These are phyloP conservation scores for Anoplopoma fimbria DNA, from an alignment of 2,113 vertebrate genomes.

Conservation along the genomic window DNA sequence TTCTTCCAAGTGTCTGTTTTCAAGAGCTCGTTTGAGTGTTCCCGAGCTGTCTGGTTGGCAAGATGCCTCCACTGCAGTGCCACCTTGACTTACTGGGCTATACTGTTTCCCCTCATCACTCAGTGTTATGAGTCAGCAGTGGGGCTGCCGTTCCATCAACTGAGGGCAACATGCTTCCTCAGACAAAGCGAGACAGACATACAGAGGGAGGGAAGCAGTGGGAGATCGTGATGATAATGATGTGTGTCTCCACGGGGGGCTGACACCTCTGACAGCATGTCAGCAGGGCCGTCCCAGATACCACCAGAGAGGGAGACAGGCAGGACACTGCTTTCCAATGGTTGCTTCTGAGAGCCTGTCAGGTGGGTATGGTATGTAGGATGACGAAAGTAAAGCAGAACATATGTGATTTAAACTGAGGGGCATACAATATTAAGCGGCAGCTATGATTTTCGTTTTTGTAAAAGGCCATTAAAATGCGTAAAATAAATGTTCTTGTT, in stretches of 20 bases:
- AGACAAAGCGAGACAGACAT: slow-evolving; percentile 61
- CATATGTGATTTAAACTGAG: background rate
- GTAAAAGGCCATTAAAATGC: background rate
- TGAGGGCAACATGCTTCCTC: slow-evolving; percentile 53
- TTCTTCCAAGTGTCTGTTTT: background rate
- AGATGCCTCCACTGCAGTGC: slow-evolving; percentile 26
- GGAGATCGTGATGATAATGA: slow-evolving; percentile 71
- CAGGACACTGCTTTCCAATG: slow-evolving; percentile 34
- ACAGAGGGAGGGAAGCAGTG: slow-evolving; percentile 42
- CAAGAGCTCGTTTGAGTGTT: slow-evolving; percentile 2
- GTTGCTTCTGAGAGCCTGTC: slow-evolving; percentile 20
- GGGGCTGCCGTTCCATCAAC: slow-evolving; percentile 54
- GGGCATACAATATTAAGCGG: background rate
- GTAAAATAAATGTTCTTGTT: background rate
- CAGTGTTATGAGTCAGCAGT: slow-evolving; percentile 62
- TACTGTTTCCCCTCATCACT: background rate
- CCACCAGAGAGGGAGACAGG: slow-evolving; percentile 6
- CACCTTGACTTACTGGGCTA: slow-evolving; percentile 27
- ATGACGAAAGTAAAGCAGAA: slow-evolving; percentile 6
- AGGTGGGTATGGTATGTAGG: slow-evolving; percentile 19
- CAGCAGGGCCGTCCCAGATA: slow-evolving; percentile 63
- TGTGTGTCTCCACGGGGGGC: slow-evolving; percentile 56
- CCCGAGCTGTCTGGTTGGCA: slow-evolving; percentile 31
- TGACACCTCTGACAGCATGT: slow-evolving; percentile 73
- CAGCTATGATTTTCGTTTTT: background rate